Percentiles rank a stretch among this genome's conserved stretches.
These are phyloP conservation scores for Tenodera sinensis DNA, from an alignment of 2,888 invertebrate species.

Conservation along the genomic window DNA sequence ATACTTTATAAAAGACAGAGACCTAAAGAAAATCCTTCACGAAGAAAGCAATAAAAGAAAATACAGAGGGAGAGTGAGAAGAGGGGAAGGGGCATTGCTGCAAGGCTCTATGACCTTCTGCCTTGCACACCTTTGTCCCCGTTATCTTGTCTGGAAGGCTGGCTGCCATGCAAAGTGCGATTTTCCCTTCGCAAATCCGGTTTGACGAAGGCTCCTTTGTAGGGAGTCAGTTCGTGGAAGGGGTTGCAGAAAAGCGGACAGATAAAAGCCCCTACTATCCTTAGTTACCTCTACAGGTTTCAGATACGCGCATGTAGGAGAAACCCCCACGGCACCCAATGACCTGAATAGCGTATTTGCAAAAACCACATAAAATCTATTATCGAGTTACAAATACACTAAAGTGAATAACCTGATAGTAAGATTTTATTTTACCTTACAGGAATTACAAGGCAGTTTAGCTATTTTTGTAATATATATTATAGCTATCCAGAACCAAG, in stretches of 20 bases:
- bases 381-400: background rate
- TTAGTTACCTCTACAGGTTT: background rate
- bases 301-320: background rate
- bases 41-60: background rate
- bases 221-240: background rate
- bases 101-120: background rate
- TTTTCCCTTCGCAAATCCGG: background rate
- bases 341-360: background rate
- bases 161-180: background rate
- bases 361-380: background rate
- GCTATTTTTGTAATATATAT: too few species aligned
- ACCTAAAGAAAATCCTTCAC: background rate
- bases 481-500: too few species aligned
- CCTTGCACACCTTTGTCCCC: background rate
- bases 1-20: background rate
- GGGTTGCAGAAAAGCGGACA: background rate
- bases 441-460: too few species aligned
- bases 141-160: background rate
- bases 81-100: background rate
- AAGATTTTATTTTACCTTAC: too few species aligned
- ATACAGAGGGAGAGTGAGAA: background rate
- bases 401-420: too few species aligned
- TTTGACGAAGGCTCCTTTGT: background rate
- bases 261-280: background rate
- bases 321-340: too few species aligned